Evolutionary conservation across 2,797 vertebrate species (phyloP).

Genomic region (Sebastes hubbsi): DNA sequence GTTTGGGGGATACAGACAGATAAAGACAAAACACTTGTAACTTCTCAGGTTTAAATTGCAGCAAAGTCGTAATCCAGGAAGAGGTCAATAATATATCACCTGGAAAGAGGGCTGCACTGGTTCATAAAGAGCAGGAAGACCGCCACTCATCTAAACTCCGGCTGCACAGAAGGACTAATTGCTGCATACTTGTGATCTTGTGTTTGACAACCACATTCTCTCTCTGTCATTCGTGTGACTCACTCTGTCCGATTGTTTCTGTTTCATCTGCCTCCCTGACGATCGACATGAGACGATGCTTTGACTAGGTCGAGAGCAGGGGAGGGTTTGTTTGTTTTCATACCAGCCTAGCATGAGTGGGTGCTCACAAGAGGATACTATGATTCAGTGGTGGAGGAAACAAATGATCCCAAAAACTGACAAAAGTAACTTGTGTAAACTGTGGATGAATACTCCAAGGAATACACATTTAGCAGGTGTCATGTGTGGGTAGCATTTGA

Average conservation of each 20-base stretch:
- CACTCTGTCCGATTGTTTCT: background rate
- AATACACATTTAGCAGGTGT: background rate
- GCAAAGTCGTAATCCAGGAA: background rate
- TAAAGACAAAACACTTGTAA: constrained; percentile 21
- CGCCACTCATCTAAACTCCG: background rate
- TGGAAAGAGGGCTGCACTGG: background rate
- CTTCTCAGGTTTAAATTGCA: constrained; percentile 17
- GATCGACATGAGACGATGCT: background rate
- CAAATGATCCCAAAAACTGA: constrained; percentile 4
- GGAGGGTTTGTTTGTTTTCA: constrained; percentile 30
- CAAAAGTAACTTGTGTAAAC: background rate
- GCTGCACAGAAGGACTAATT: background rate
- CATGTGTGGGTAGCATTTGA: too few relatives aligned
- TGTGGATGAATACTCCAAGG: background rate
- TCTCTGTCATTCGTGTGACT: background rate
- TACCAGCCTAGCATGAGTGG: constrained; percentile 21
- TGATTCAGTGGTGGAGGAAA: constrained; percentile 17
- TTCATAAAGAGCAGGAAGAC: background rate
- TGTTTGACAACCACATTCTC: background rate
- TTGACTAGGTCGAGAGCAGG: background rate
- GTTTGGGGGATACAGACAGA: background rate
- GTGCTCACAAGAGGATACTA: constrained; percentile 10
- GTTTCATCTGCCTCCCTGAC: constrained; percentile 5
- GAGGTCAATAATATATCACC: background rate
- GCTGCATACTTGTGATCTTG: background rate